These are phyloP conservation scores for Eudasyphora cyanicolor DNA, from an alignment of 2,888 invertebrate species.

Conservation along the genomic window DNA sequence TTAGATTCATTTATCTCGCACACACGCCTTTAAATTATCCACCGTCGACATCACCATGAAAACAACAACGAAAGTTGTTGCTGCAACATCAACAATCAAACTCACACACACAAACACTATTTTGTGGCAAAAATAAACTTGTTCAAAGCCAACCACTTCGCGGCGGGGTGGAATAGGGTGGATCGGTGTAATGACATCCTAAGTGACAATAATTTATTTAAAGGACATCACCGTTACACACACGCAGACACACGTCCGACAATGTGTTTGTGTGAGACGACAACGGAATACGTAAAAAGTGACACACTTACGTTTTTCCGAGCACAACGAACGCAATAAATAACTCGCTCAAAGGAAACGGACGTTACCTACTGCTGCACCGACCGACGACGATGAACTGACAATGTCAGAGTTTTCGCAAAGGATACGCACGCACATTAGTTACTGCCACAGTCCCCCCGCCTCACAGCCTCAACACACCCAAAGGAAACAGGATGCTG, in stretches of 20 bases:
- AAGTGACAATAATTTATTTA: slow-evolving; percentile 45
- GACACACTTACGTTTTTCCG: slow-evolving; percentile 37
- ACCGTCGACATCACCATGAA: slow-evolving; percentile 7
- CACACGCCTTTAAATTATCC: slow-evolving; percentile 22
- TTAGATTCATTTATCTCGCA: slow-evolving; percentile 19
- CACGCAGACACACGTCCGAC: neutral
- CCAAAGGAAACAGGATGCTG: slow-evolving; percentile 55
- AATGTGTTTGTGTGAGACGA: slow-evolving; percentile 1
- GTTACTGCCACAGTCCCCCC: slow-evolving; percentile 50
- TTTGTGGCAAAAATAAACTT: neutral
- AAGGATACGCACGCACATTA: slow-evolving; percentile 64
- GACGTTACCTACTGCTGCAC: slow-evolving; percentile 68
- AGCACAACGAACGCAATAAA: slow-evolving; percentile 28
- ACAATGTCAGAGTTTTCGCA: slow-evolving; percentile 65
- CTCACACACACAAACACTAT: too few relatives aligned
- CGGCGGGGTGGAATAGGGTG: neutral
- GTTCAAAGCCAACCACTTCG: neutral
- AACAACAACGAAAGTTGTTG: neutral
- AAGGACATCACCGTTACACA: slow-evolving; percentile 32
- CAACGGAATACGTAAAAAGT: slow-evolving; percentile 25
- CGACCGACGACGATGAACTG: slow-evolving; percentile 69
- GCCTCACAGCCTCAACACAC: slow-evolving; percentile 5
- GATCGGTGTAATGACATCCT: neutral
- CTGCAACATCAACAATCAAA: neutral
- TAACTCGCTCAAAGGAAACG: slow-evolving; percentile 53